Evolutionary conservation across 37 sponge, comb jelly and placozoan species (phyloP).

Genomic region (Hormiphora californensis): DNA sequence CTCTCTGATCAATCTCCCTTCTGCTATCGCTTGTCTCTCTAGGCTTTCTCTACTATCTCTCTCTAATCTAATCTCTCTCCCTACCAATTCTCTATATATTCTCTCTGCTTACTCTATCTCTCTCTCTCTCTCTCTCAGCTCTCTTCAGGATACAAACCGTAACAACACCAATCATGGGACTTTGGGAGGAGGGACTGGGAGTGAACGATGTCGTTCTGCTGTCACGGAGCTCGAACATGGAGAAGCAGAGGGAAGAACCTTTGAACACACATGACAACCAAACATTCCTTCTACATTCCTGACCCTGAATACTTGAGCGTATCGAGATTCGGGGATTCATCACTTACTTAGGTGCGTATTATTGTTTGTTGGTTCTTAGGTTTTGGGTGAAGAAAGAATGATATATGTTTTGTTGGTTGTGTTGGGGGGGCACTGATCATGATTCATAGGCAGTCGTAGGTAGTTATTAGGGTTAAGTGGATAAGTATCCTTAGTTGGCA

Average conservation of each 20-base stretch:
- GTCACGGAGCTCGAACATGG: conserved; percentile 64
- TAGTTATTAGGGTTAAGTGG: background rate
- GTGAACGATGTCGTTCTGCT: conserved; percentile 82
- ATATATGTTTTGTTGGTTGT: background rate
- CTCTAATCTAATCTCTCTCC: too few relatives aligned
- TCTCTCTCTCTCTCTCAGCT: too few relatives aligned
- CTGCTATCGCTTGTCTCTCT: too few relatives aligned
- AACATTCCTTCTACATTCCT: conserved; percentile 90
- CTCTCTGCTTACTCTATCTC: too few relatives aligned
- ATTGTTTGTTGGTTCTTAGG: conserved; percentile 37
- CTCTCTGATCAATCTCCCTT: too few relatives aligned
- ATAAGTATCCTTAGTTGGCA: too few relatives aligned
- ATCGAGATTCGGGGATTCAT: conserved; percentile 76
- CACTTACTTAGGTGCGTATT: conserved; percentile 68
- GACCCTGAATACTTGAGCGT: conserved; percentile 70
- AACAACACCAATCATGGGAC: too few relatives aligned
- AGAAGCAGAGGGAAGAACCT: conserved; percentile 73
- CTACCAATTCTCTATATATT: too few relatives aligned
- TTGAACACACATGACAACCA: conserved; percentile 76
- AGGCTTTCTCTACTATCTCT: too few relatives aligned
- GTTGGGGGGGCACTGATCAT: background rate
- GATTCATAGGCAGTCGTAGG: background rate
- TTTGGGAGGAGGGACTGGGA: conserved; percentile 71
- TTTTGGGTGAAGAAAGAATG: too few relatives aligned
- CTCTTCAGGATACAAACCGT: too few relatives aligned